These are phyloP conservation scores for Mellilla xanthometata DNA, from an alignment of 2,888 invertebrate species.

Conservation along the genomic window DNA sequence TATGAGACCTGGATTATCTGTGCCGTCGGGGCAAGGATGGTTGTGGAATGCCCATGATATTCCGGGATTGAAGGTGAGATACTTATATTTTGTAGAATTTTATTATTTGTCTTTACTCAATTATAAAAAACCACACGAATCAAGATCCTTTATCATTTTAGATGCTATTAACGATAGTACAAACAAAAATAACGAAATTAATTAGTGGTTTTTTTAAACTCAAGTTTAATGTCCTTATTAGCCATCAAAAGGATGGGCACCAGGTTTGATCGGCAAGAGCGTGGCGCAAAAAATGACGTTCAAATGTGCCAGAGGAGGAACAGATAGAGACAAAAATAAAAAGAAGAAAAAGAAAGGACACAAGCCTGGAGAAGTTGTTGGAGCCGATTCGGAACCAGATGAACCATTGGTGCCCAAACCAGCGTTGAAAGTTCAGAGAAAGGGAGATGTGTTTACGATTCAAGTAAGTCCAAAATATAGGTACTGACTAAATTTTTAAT, in stretches of 20 bases:
- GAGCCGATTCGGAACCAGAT: slow-evolving; percentile 69
- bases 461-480: slow-evolving; percentile 57
- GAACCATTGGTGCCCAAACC: slow-evolving; percentile 83
- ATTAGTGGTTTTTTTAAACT: no score
- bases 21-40: slow-evolving; percentile 87
- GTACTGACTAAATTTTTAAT: no score
- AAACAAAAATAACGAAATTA: no score
- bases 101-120: no score
- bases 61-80: slow-evolving; percentile 62
- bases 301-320: slow-evolving; percentile 61
- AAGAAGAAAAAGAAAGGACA: slow-evolving; percentile 62
- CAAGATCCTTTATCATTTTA: no score
- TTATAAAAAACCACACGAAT: no score
- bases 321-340: slow-evolving; percentile 63
- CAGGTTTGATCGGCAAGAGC: slow-evolving; percentile 80
- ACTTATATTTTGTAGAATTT: no score
- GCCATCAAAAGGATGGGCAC: slow-evolving; percentile 80
- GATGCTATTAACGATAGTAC: no score
- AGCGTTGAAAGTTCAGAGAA: slow-evolving; percentile 84
- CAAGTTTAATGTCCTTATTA: slow-evolving; percentile 24
- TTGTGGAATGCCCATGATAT: slow-evolving; percentile 79
- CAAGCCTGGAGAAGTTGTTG: slow-evolving; percentile 44
- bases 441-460: slow-evolving; percentile 85
- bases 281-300: slow-evolving; percentile 72
- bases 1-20: slow-evolving; percentile 67